Evolutionary conservation across 2,113 vertebrate species (phyloP).

Genomic region (Steatornis caripensis): DNA sequence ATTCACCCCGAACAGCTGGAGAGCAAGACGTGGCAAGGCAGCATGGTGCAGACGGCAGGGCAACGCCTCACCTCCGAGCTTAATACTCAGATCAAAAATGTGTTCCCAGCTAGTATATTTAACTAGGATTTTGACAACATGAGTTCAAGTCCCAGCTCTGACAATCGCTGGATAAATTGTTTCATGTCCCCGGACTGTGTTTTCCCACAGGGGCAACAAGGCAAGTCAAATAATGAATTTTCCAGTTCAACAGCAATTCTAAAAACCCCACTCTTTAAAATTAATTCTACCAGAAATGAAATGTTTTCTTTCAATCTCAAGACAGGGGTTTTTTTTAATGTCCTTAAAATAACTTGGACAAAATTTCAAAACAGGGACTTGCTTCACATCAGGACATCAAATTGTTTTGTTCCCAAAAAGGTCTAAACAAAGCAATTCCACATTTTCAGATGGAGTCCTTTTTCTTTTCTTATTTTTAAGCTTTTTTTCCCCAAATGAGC

Average conservation of each 20-base stretch:
- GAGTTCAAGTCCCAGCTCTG: neutral
- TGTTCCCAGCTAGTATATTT: neutral
- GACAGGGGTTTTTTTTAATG: neutral
- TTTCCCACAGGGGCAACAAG: neutral
- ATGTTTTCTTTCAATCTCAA: constrained; percentile 4
- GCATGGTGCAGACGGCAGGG: neutral
- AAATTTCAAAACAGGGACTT: neutral
- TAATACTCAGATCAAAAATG: neutral
- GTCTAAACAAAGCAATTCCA: neutral
- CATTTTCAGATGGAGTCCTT: neutral
- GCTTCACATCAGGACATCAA: neutral
- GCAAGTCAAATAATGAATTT: constrained; percentile 5
- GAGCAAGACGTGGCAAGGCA: neutral
- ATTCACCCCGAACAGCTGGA: neutral
- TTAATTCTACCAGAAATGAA: constrained; percentile 1
- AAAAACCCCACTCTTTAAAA: neutral
- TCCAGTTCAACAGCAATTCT: neutral
- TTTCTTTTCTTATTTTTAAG: neutral
- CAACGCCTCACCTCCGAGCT: neutral
- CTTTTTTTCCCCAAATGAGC: neutral
- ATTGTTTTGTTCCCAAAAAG: neutral
- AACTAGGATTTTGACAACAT: neutral
- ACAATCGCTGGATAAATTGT: neutral
- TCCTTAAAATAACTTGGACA: neutral
- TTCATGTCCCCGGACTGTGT: neutral